A percentile compares a stretch with the other conserved stretches of the same genome.
Evolutionary conservation across 2,888 invertebrate genomes (phyloP).

Genomic region (Chrysodeixis includens): DNA sequence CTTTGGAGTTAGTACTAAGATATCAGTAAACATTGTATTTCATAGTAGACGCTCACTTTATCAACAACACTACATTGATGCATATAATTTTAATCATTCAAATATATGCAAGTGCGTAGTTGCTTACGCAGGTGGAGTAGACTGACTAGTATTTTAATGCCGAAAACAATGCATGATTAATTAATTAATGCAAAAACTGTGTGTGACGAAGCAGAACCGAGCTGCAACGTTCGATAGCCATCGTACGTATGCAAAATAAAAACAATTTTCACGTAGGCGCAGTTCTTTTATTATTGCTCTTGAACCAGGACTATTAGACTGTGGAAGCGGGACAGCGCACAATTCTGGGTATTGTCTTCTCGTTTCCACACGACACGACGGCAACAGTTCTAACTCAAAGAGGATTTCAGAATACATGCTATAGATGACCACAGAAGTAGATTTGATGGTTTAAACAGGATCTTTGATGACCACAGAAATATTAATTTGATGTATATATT

Average conservation of each 20-base stretch:
- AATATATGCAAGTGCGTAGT: constrained; percentile 50
- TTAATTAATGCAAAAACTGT: constrained; percentile 23
- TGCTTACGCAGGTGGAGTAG: constrained; percentile 31
- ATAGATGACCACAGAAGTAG: no score
- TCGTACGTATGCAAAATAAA: constrained; percentile 6
- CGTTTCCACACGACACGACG: no score
- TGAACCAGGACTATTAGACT: no score
- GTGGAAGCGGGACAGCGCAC: no score
- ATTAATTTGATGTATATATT: no score
- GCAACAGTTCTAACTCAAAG: no score
- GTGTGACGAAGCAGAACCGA: constrained; percentile 31
- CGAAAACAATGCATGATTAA: constrained; percentile 42
- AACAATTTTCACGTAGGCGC: no score
- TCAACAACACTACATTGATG: constrained; percentile 29
- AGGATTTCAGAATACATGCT: no score
- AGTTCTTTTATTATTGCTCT: no score
- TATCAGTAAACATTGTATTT: neutral
- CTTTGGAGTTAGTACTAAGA: neutral
- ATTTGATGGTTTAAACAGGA: no score
- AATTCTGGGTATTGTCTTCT: no score
- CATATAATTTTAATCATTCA: constrained; percentile 29
- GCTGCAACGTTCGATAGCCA: constrained; percentile 11
- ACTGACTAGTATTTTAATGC: constrained; percentile 45
- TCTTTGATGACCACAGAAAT: no score
- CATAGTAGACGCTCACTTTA: constrained; percentile 13